Evolutionary conservation across 2,113 vertebrate species (phyloP), one percentile per base, ranked within the genome.

Genomic region (Bothrops jararaca): DNA sequence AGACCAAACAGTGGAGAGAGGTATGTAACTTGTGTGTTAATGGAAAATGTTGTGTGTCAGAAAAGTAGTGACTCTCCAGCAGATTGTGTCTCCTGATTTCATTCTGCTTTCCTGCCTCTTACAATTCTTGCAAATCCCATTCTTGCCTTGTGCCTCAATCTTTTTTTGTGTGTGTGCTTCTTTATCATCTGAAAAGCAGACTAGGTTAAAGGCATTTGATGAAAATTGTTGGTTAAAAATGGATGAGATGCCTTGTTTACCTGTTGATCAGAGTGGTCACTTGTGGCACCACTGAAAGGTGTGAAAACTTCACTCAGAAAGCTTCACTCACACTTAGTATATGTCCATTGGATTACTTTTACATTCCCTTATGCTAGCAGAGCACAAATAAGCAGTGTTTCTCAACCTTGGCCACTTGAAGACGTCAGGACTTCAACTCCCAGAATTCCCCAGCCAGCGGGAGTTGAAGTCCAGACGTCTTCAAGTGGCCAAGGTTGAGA

Each of bases 1-100:
- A 99, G 96, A 98, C 98, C 95, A 98, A 98, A 95, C 98, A 99
- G 92, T 99, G 99, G 99, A 96, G 98, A 95, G 99, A 99, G 98
- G 99, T 99, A 96, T 97, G 98, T 96, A 29, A 56, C 18, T 13
- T 56, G 58, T 34, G 13, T 69, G 57, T 64, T 85, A 50, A 58
- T 64, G 69, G 56, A 22, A 60, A 22, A 45, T 5, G 1, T 50
- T 39, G 23, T 8, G 45, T 18, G 29, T 34, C 42, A 34, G 74
- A 20, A 60, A 89, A 58, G 20, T 4, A 29, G 26, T 85, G 56
- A 26, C 15, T 22, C 18, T 34, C 10, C n/a, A 11, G 56, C 24
- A 57, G 20, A 88, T 50, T 23, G 2, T 39, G 58, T 13, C 23
- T 9, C 20, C 42, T 23, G 13, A 58, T 10, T 89, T 57, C 13